Evolutionary conservation across 2,113 vertebrate genomes (phyloP).

Genomic region (Serinus canaria): DNA sequence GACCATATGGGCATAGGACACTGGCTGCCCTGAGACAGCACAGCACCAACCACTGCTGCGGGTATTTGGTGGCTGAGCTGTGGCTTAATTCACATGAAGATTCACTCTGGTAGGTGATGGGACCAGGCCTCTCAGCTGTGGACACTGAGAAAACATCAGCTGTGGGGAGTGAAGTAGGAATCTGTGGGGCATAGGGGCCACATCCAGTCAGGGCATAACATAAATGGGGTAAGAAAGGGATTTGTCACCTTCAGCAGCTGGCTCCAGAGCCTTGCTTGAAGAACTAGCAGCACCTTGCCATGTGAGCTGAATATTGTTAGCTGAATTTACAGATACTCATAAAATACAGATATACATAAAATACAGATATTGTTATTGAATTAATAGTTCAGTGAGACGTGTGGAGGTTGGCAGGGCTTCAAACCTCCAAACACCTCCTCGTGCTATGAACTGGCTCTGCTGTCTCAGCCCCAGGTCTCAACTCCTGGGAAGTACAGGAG

Average conservation of each 20-base stretch:
- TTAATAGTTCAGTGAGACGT: not conserved
- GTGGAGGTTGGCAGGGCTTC: not conserved
- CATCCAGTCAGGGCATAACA: not conserved
- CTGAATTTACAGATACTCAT: not conserved
- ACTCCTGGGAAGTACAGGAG: not conserved
- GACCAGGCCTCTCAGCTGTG: not conserved
- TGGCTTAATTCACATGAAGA: not conserved
- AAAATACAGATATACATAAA: not conserved
- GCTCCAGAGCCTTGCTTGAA: not conserved
- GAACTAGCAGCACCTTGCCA: not conserved
- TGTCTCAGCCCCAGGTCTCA: not conserved
- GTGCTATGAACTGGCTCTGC: not conserved
- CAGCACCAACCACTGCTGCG: not conserved
- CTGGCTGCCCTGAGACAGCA: not conserved
- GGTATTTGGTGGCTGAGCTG: not conserved
- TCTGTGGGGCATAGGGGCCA: fast-evolving
- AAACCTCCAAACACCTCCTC: not conserved
- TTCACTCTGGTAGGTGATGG: too few relatives aligned
- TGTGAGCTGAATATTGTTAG: not conserved
- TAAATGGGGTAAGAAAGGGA: not conserved
- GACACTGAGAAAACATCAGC: not conserved
- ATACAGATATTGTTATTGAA: not conserved
- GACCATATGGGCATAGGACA: fast-evolving
- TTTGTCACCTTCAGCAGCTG: not conserved
- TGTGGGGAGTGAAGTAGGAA: not conserved